Conservation (phyloP, 2,113 vertebrate genomes). For the Condylura cristata region DNA sequence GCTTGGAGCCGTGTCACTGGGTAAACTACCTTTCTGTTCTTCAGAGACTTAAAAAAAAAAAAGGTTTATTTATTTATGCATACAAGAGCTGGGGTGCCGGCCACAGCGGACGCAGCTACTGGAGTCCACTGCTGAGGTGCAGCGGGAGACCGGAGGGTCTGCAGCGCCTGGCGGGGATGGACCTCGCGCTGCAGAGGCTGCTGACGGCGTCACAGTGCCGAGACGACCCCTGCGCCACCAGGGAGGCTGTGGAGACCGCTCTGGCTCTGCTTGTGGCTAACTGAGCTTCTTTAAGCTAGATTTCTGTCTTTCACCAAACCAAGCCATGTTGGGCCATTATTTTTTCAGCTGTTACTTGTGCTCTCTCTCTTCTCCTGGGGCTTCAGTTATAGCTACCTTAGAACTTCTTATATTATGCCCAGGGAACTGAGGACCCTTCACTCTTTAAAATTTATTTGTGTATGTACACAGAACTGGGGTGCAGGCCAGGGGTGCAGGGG, state of each 20-base stretch:
- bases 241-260: too few species aligned
- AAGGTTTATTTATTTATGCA: too few species aligned
- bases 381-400: neutral
- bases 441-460: neutral
- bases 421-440: neutral
- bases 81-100: too few species aligned
- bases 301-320: neutral
- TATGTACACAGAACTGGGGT: too few species aligned
- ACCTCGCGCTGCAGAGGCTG: too few species aligned
- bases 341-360: neutral
- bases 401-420: neutral
- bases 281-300: neutral
- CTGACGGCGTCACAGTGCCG: too few species aligned
- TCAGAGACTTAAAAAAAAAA: neutral
- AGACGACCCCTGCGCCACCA: too few species aligned
- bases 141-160: too few species aligned
- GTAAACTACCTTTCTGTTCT: neutral
- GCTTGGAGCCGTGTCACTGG: neutral
- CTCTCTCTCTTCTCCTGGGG: neutral
- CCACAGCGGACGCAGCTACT: too few species aligned
- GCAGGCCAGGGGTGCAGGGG: too few species aligned
- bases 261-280: neutral
- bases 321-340: neutral
- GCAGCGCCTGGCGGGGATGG: too few species aligned
- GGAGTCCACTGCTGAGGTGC: too few species aligned